Percentiles rank a stretch among this genome's conserved stretches.
These are phyloP conservation scores for Oreamnos americanus DNA, from an alignment of 2,113 vertebrate genomes.

Conservation along the genomic window DNA sequence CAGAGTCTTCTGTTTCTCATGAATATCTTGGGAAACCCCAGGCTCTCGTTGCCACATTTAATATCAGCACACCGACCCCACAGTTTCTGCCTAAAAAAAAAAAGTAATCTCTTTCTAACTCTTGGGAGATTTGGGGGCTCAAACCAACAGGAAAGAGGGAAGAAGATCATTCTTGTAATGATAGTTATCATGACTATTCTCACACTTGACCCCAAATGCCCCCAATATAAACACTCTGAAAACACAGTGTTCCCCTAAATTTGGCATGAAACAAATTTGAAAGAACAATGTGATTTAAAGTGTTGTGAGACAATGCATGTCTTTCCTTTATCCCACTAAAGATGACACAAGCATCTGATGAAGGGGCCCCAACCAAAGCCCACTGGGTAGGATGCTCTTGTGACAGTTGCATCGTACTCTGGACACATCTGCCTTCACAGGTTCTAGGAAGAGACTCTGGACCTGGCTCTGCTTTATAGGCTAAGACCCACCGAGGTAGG, in stretches of 20 bases:
- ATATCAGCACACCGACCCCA: accelerated
- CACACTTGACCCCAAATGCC: neutral
- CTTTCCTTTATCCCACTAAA: too few relatives aligned
- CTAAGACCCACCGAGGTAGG: accelerated
- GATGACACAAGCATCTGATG: neutral
- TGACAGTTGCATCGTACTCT: accelerated
- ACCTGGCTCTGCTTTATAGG: neutral
- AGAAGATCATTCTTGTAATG: neutral
- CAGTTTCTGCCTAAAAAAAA: neutral
- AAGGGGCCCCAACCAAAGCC: too few relatives aligned
- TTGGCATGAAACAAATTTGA: neutral
- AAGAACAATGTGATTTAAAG: neutral
- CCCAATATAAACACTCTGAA: neutral
- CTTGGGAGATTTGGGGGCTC: neutral
- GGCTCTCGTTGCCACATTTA: neutral
- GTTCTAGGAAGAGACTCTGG: neutral
- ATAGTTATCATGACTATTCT: accelerated
- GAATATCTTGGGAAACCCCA: neutral
- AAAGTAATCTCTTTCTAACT: neutral
- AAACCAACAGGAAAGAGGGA: neutral
- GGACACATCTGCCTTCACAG: neutral
- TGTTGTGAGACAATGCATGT: accelerated
- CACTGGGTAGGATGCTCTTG: accelerated
- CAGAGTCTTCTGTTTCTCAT: neutral
- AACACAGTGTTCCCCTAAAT: neutral